Evolutionary conservation across 2,888 invertebrate species (phyloP).

Genomic region (Diploptera punctata): DNA sequence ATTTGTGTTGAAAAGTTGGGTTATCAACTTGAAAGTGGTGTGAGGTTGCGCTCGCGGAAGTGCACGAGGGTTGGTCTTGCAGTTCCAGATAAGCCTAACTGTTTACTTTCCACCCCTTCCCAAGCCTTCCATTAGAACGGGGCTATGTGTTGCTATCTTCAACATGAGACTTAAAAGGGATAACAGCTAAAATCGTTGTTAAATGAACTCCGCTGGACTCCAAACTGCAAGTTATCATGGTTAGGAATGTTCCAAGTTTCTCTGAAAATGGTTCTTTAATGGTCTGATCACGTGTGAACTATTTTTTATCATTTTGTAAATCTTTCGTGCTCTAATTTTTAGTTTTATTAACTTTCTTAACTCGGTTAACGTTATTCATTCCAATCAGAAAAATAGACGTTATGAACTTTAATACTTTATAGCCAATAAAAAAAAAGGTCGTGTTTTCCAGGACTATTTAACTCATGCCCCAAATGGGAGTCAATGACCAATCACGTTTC

Average conservation of each 20-base stretch:
- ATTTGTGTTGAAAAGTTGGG: too few species aligned
- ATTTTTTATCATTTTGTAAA: not conserved
- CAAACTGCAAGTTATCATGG: not conserved
- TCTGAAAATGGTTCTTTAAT: not conserved
- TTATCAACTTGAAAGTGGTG: too few species aligned
- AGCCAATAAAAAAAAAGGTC: too few species aligned
- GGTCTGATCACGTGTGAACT: not conserved
- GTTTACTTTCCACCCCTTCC: not conserved
- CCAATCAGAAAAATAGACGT: too few species aligned
- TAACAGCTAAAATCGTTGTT: slow-evolving; percentile 18
- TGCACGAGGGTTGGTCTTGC: not conserved
- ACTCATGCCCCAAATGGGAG: too few species aligned
- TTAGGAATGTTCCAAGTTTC: not conserved
- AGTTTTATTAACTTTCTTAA: too few species aligned
- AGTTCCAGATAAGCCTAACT: not conserved
- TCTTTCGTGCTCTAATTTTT: too few species aligned
- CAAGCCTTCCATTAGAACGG: not conserved
- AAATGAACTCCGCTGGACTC: not conserved
- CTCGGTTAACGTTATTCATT: too few species aligned
- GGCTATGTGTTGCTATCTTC: not conserved
- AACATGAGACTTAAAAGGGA: not conserved
- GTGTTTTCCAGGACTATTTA: too few species aligned
- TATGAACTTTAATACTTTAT: too few species aligned
- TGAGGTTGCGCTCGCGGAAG: too few species aligned
- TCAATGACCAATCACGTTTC: too few species aligned